Conservation (phyloP, 2,888 invertebrate genomes). For the Chesias legatella region DNA sequence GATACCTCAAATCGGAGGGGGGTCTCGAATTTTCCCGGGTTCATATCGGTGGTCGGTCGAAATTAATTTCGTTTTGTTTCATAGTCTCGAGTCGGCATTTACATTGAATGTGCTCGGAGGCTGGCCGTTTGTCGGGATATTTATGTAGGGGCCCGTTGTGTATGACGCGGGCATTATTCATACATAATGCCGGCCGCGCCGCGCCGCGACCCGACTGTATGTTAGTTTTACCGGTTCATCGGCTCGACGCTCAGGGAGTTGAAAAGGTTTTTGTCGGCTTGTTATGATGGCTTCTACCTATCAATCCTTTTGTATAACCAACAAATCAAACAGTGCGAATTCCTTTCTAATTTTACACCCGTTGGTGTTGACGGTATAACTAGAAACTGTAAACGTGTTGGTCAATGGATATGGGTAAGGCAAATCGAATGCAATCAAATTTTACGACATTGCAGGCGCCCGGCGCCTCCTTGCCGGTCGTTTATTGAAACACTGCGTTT, state of each 20-base stretch:
- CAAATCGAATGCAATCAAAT: conserved; percentile 63
- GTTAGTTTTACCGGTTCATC: conserved; percentile 74
- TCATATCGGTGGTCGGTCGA: conserved; percentile 70
- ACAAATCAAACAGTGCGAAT: conserved; percentile 12
- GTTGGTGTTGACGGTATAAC: conserved; percentile 34
- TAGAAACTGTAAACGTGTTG: conserved; percentile 31
- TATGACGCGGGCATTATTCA: conserved; percentile 79
- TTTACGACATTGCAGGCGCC: conserved; percentile 69
- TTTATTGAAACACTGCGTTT: conserved; percentile 61
- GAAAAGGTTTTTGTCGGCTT: conserved; percentile 38
- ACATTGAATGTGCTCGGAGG: conserved; percentile 78
- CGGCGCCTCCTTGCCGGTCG: conserved; percentile 43
- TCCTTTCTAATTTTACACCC: conserved; percentile 12
- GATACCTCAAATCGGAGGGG: conserved; percentile 66
- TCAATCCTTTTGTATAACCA: conserved; percentile 13
- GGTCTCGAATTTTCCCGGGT: conserved; percentile 63
- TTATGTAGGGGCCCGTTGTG: conserved; percentile 72
- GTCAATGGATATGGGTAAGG: conserved; percentile 31
- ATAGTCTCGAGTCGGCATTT: conserved; percentile 76
- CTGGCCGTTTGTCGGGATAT: conserved; percentile 71
- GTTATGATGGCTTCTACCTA: conserved; percentile 24
- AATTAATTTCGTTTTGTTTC: conserved; percentile 80
- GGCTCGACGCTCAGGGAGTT: conserved; percentile 50
- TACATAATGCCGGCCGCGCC: conserved; percentile 59
- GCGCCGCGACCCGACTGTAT: conserved; percentile 63